A percentile compares a stretch with the other conserved stretches of the same genome.
Evolutionary conservation across 2,888 invertebrate genomes (phyloP).

Genomic region (Lucinisca nassula): DNA sequence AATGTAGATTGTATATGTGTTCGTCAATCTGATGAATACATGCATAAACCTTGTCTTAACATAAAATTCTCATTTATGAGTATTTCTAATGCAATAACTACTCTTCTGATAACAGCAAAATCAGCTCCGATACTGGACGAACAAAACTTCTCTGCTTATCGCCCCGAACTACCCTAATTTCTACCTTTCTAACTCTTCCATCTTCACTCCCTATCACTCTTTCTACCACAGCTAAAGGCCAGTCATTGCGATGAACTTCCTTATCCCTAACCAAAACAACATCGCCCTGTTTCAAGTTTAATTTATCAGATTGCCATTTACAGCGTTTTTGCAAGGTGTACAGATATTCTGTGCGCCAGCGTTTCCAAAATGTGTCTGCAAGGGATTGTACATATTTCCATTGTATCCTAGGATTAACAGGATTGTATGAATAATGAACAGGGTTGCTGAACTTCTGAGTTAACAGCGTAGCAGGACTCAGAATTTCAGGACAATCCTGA

Average conservation of each 20-base stretch:
- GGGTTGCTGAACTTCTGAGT: slow-evolving; percentile 25
- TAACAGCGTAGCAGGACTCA: slow-evolving; percentile 36
- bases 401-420: slow-evolving; percentile 4
- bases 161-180: too few relatives aligned
- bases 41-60: too few relatives aligned
- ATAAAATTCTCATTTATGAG: too few relatives aligned
- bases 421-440: not conserved
- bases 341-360: slow-evolving; percentile 45
- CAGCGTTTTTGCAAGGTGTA: slow-evolving; percentile 14
- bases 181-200: slow-evolving; percentile 14
- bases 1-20: too few relatives aligned
- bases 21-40: too few relatives aligned
- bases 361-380: slow-evolving; percentile 44
- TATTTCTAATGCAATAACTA: too few relatives aligned
- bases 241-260: slow-evolving; percentile 11
- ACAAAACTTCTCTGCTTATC: too few relatives aligned
- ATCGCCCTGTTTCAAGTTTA: slow-evolving; percentile 3
- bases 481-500: slow-evolving; percentile 17
- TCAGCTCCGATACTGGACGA: too few relatives aligned
- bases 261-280: slow-evolving; percentile 45
- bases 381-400: slow-evolving; percentile 33
- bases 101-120: too few relatives aligned
- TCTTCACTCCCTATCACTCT: slow-evolving; percentile 22
- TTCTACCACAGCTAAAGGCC: slow-evolving; percentile 27
- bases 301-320: slow-evolving; percentile 39